Evolutionary conservation across 2,888 invertebrate genomes (phyloP), one percentile per base, ranked within the genome.

Genomic region (Candidula unifasciata): DNA sequence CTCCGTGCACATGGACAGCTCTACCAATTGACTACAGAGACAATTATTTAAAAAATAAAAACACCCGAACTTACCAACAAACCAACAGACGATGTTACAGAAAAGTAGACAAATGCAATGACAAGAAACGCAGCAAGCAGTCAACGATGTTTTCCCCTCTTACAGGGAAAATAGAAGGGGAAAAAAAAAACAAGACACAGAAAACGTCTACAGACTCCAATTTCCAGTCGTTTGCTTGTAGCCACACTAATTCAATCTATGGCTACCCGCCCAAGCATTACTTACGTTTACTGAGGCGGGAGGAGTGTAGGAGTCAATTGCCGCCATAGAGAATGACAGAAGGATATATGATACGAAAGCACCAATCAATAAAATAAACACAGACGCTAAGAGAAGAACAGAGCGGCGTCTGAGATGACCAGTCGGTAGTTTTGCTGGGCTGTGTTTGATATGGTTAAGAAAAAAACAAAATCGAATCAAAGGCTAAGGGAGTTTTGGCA

Each of bases 331-430:
- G 73, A 73, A 73, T 73, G 73, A 73, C 73, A 73, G 73, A 73
- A 73, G 73, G 73, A 73, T 52, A 73, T 73, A 52, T 73, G 44
- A 73, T 73, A 27, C 73, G 44, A 52, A 73, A 73, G 73, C 21
- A 27, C n/a, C 44, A 73, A 73, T 73, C 73, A 73, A 73, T 73
- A 73, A 73, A 73, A 52, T 73, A 44, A 73, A 73, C 73, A 73
- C 44, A 73, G 27, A 27, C 52, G 13, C 8, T 35, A 27, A n/a
- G 27, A 18, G 27, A 37, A 52, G 27, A 73, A 73, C 37, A 13
- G 73, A 37, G n/a, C 35, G 52, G 10, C 73, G n/a, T 35, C 35
- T 52, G 52, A 73, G 21, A 52, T 33, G 24, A 52, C 44, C n/a
- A 73, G 35, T 52, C 44, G n/a, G 52, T 71, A 73, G 13, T 69